Evolutionary conservation across 2,797 vertebrate species (phyloP), one percentile per base, ranked within the genome.

Genomic region (Nannoperca obscura): DNA sequence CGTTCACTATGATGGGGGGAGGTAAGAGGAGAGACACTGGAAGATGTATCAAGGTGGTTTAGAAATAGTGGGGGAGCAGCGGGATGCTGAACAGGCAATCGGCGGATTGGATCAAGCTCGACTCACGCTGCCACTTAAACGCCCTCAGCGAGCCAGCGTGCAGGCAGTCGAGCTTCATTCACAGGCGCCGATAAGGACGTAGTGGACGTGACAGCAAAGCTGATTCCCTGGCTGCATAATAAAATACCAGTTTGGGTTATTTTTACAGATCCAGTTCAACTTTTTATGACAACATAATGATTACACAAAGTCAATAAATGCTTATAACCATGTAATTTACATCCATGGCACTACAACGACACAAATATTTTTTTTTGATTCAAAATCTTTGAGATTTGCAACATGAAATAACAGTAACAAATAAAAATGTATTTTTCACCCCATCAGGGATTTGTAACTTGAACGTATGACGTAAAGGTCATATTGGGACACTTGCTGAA

Each of bases 41-140:
- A 58, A 81, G 82, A 83, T 64, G 36, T 72, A 32, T 81, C 7
- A 20, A 40, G 67, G 34, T 47, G 55, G 65, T 81, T 82, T 71
- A 77, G 65, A 58, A 61, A 59, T 50, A 76, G 78, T 30, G 27
- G 81, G 77, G 71, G 74, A 75, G 68, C 76, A 74, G 84, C 34
- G 3, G 58, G 82, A 32, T 84, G 89, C 91, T 92, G 86, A 91
- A 73, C 65, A 80, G 71, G 86, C 85, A 81, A 60, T 76, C 7
- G 1, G 74, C 61, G 75, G 81, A 88, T 91, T 86, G 79, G 83
- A 85, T 88, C 58, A 71, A 74, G 60, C 1, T 47, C 7, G 2
- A 72, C 66, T 61, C 65, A 59, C 49, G 9, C 66, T 34, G 67
- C 69, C 64, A 70, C 66, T 81, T 81, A 54, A 80, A 84, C 11